These are phyloP conservation scores for Sacculina carcini DNA, from an alignment of 2,888 invertebrate species.

Conservation along the genomic window DNA sequence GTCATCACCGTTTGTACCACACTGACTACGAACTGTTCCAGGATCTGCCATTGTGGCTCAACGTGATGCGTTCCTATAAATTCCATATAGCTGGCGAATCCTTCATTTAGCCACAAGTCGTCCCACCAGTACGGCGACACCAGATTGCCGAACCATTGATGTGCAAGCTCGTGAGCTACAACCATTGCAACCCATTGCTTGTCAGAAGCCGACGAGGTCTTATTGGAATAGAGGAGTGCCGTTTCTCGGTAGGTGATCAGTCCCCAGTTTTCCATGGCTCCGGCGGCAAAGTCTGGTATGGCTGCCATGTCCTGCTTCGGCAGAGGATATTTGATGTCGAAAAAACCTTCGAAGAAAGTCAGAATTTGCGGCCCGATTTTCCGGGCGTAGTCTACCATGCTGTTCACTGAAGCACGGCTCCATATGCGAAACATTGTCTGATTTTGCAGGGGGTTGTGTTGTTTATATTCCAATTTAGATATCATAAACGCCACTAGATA, in stretches of 20 bases:
- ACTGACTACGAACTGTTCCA: slow-evolving; percentile 48
- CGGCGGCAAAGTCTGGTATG: slow-evolving; percentile 28
- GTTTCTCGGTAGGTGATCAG: slow-evolving; percentile 49
- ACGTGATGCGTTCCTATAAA: slow-evolving; percentile 39
- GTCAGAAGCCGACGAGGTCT: slow-evolving; percentile 36
- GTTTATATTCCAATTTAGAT: slow-evolving; percentile 21
- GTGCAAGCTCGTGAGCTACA: slow-evolving; percentile 56
- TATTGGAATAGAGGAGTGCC: slow-evolving; percentile 45
- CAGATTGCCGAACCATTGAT: slow-evolving; percentile 50
- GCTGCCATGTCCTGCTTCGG: slow-evolving; percentile 35
- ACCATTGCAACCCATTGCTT: slow-evolving; percentile 46
- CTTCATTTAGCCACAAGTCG: slow-evolving; percentile 71
- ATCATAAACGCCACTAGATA: slow-evolving; percentile 28
- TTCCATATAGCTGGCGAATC: slow-evolving; percentile 50
- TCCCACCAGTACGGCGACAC: slow-evolving; percentile 64
- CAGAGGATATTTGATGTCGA: slow-evolving; percentile 42
- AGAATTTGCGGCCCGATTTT: slow-evolving; percentile 46
- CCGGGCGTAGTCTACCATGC: slow-evolving; percentile 40
- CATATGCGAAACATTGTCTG: slow-evolving; percentile 24
- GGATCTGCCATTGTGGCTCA: slow-evolving; percentile 37
- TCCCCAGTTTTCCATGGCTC: slow-evolving; percentile 63
- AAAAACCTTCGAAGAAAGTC: slow-evolving; percentile 41
- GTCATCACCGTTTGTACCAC: slow-evolving; percentile 49
- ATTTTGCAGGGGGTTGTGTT: slow-evolving; percentile 13
- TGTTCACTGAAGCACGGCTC: slow-evolving; percentile 36